A percentile compares a stretch with the other conserved stretches of the same genome.
Evolutionary conservation across 2,888 invertebrate genomes (phyloP).

Genomic region (Scaptomyza parva): DNA sequence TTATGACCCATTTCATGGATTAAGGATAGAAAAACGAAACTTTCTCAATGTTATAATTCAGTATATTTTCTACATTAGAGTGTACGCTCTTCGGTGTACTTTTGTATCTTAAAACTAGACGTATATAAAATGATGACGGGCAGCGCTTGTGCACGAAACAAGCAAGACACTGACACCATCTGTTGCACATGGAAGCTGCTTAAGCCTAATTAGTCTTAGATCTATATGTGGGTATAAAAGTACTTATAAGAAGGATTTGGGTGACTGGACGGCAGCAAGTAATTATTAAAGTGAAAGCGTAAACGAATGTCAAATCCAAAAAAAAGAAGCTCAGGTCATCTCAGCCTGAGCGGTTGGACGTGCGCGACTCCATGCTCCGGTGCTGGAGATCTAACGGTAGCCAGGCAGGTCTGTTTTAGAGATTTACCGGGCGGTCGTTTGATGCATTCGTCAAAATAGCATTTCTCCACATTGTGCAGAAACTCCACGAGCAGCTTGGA

Average conservation of each 20-base stretch:
- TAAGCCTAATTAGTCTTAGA: constrained; percentile 32
- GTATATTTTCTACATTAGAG: constrained; percentile 28
- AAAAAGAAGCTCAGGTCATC: constrained; percentile 56
- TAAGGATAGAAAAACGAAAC: background rate
- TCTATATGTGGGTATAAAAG: constrained; percentile 15
- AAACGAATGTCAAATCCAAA: background rate
- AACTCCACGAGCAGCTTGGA: constrained; percentile 89
- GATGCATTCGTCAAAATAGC: constrained; percentile 86
- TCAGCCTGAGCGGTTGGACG: constrained; percentile 73
- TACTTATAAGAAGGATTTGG: constrained; percentile 3
- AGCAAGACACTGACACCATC: constrained; percentile 8
- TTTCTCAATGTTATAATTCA: constrained; percentile 6
- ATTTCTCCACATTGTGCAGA: constrained; percentile 87
- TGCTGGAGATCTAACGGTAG: constrained; percentile 82
- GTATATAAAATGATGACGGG: constrained; percentile 8
- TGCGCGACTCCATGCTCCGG: constrained; percentile 83
- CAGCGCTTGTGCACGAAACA: constrained; percentile 5
- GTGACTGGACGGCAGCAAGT: constrained; percentile 32
- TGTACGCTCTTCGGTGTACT: constrained; percentile 37
- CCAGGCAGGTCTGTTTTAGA: constrained; percentile 88
- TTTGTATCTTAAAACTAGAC: constrained; percentile 33
- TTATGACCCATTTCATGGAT: no score
- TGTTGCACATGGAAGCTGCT: constrained; percentile 48
- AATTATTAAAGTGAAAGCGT: background rate
- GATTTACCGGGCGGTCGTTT: constrained; percentile 85